Base-by-base conservation (phyloP, 1,140 invertebrate species). In the Calephelis nemesis region DNA sequence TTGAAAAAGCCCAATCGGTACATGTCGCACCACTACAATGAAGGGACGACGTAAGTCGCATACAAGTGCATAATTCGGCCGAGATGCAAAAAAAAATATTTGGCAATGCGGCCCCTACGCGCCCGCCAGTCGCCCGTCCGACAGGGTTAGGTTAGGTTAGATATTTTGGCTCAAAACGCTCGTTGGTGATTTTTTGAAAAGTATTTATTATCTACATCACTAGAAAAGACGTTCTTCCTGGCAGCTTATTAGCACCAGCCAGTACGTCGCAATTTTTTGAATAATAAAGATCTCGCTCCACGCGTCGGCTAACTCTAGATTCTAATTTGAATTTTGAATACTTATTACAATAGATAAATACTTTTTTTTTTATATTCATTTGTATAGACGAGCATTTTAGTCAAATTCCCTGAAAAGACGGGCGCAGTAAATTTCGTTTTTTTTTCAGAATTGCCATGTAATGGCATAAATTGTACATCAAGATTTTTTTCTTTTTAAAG, bases 31-130 rank as follows among this genome's bases (percentile, higher is more conserved):
- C 81, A 88, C 84, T 87, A 91, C 88, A 89, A 88, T 84, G 85
- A 89, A 89, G 87, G 88, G 87, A 89, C 84, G 83, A 88, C 86
- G 87, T 87, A 91, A 89, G 88, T 85, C 88, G 89, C 89, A 91
- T 91, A 91, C 89, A 87, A 91, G 87, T 91, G 89, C 89, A 91
- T 91, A 91, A 90, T 91, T 91, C 89, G 89, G 89, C 87, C 89
- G 89, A 91, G 89, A 91, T 91, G 87, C 89, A 91, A 91, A 91
- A 91, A 85, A 91, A 91, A 91, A 91, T 91, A 91, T 91, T 91
- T 91, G 89, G 89, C 89, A 91, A 91, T 90, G 84, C 89, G 89
- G 89, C 87, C 89, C 89, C 89, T 90, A 88, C 87, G 82, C 87
- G 87, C 78, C 89, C 85, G 89, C 81, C 89, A 90, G 87, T 90